Evolutionary conservation across 2,888 invertebrate genomes (phyloP), one percentile per base, ranked within the genome.

Genomic region (Andrena bucephala): DNA sequence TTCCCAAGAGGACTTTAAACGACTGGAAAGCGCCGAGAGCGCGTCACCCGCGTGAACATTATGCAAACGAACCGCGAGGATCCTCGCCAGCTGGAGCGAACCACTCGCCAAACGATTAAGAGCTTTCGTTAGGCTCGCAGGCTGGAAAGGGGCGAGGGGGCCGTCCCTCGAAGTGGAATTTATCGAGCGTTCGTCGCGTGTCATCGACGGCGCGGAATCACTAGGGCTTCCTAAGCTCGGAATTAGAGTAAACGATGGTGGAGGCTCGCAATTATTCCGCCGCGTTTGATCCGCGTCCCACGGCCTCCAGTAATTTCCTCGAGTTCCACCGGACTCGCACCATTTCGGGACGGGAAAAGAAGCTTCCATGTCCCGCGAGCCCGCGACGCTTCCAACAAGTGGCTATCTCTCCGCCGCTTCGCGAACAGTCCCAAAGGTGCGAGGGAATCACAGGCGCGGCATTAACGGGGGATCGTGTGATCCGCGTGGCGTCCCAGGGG

Each of bases 151-250:
- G 24, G 10, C 57, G 10, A 57, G 24, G 10, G 4, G 10, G 24
- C 10, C 10, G 27, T 42, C 16, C 16, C 42, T 13, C 10, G 16
- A 52, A 31, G 31, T n/a, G 63, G 60, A 70, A 60, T 52, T 54
- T 72, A 59, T 70, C 52, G 48, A 54, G 60, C 10, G 50, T 59
- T 48, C 13, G 42, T 57, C 24, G 52, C 78, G 69, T 73, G 70
- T 74, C 60, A 66, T 66, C 66, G 65, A 62, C 52, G 54, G 54
- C 59, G 68, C 42, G 31, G 42, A 42, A 81, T 69, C 36, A 16
- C 59, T 10, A 27, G 69, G 79, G 73, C 27, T 79, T 73, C 73
- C 42, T 81, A 81, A 81, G 54, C 63, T 54, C 74, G 63, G 59
- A 67, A 48, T 79, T 57, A 75, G 60, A 24, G 50, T 50, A 57